phyloP scores from a whole-genome alignment of 2,797 vertebrate genomes.

The Platalea minor region DNA sequence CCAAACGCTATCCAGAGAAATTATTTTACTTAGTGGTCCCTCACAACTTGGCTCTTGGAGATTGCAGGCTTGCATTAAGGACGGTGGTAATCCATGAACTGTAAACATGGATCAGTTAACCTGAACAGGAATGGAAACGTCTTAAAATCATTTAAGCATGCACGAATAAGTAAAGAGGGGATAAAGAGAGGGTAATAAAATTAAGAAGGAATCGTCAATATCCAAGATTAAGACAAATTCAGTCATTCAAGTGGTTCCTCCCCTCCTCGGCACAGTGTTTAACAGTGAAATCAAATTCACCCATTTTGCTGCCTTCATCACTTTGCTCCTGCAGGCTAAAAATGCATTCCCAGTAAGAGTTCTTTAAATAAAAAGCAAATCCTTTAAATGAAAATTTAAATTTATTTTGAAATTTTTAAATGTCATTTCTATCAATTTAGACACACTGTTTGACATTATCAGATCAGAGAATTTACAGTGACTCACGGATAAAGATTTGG shows the following conservation, averaged over 20 bases:
- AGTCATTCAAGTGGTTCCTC: not conserved
- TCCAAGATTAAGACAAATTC: not conserved
- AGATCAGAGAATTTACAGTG: constrained; percentile 57
- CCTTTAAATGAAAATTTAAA: constrained; percentile 65
- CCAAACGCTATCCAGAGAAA: not conserved
- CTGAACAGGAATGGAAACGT: not conserved
- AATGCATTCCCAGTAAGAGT: not conserved
- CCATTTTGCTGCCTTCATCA: not conserved
- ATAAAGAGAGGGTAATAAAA: not conserved
- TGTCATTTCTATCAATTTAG: constrained; percentile 53
- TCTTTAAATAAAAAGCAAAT: constrained; percentile 50
- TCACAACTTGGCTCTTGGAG: not conserved
- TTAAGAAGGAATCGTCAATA: not conserved
- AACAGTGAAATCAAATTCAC: not conserved
- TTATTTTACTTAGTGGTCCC: not conserved
- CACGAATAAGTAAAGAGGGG: not conserved
- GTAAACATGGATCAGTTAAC: not conserved
- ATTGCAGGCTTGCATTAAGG: not conserved
- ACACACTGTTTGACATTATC: constrained; percentile 49
- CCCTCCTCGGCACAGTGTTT: not conserved
- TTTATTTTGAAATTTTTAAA: constrained; percentile 67
- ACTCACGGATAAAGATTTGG: constrained; percentile 49
- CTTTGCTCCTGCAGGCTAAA: not conserved
- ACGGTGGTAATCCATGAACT: not conserved
- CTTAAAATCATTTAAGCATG: not conserved